These are phyloP conservation scores for Cryptomyrus ogoouensis DNA, from an alignment of 2,113 vertebrate genomes.

Conservation along the genomic window DNA sequence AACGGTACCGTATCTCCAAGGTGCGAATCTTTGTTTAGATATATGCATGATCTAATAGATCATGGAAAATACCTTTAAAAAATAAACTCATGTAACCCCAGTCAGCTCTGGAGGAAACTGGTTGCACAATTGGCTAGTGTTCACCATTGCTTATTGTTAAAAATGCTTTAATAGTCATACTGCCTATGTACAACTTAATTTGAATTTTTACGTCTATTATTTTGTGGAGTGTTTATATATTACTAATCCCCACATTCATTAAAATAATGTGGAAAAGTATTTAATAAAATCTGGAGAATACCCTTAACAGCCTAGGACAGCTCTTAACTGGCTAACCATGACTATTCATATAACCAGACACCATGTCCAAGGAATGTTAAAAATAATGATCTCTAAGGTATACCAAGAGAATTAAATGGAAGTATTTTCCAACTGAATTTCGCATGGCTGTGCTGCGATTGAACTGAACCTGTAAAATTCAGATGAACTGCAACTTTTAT, in stretches of 20 bases:
- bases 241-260: neutral
- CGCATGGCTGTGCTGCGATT: neutral
- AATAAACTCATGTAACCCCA: neutral
- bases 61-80: neutral
- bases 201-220: neutral
- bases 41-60: neutral
- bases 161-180: neutral
- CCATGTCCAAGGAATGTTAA: neutral
- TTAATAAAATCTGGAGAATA: neutral
- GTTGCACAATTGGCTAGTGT: neutral
- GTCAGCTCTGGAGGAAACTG: neutral
- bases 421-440: neutral
- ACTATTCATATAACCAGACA: neutral
- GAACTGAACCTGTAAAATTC: neutral
- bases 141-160: neutral
- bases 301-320: neutral
- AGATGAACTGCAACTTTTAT: neutral
- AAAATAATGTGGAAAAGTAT: neutral
- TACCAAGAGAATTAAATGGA: neutral
- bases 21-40: neutral
- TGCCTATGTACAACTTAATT: neutral
- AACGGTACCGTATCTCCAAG: neutral
- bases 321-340: neutral
- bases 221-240: neutral
- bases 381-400: neutral